A percentile compares a stretch with the other conserved stretches of the same genome.
These are phyloP conservation scores for Spondyliosoma cantharus DNA, from an alignment of 2,797 vertebrate species.

Conservation along the genomic window DNA sequence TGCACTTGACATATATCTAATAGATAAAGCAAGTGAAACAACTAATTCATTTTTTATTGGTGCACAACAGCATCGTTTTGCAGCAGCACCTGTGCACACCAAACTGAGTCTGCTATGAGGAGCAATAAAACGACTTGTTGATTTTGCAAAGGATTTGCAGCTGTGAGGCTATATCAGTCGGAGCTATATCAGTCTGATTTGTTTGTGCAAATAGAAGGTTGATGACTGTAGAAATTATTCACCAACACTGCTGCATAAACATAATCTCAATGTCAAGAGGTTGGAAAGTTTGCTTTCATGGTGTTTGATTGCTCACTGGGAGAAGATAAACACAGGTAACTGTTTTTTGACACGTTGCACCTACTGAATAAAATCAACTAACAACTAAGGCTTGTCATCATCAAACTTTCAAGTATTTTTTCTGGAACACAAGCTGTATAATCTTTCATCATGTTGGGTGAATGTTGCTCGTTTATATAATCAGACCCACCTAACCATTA, in stretches of 20 bases:
- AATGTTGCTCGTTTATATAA: constrained; percentile 13
- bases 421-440: background rate
- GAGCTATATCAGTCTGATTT: constrained; percentile 8
- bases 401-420: constrained; percentile 9
- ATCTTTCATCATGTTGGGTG: constrained; percentile 5
- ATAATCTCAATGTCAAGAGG: constrained; percentile 47
- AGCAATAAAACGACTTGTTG: constrained; percentile 37
- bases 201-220: constrained; percentile 47
- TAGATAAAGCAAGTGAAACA: constrained; percentile 10
- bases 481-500: background rate
- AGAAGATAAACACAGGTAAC: constrained; percentile 43
- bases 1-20: constrained; percentile 26
- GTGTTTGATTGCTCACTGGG: constrained; percentile 47
- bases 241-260: constrained; percentile 33
- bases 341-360: constrained; percentile 7
- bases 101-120: background rate
- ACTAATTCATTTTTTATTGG: background rate
- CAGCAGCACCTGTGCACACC: constrained; percentile 21
- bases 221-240: constrained; percentile 58
- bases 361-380: constrained; percentile 21
- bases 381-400: constrained; percentile 17
- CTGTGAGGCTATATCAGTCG: constrained; percentile 40
- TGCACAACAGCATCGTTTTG: constrained; percentile 20
- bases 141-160: constrained; percentile 22
- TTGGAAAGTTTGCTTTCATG: constrained; percentile 34